Evolutionary conservation across 2,888 invertebrate species (phyloP).

Genomic region (Electrophaes corylata): DNA sequence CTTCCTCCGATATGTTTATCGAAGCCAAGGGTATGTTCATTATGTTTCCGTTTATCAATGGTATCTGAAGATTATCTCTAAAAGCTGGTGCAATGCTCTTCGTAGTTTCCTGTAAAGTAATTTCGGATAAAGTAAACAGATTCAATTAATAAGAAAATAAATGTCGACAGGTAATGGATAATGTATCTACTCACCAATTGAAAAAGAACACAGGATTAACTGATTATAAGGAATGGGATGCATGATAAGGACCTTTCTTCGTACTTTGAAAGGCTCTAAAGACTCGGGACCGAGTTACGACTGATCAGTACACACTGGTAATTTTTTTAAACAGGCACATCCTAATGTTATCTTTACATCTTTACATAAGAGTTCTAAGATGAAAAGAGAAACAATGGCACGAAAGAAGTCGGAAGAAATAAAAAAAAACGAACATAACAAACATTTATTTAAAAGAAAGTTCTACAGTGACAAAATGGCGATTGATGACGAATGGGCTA

Average conservation of each 20-base stretch:
- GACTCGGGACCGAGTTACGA: background rate
- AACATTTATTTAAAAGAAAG: conserved; percentile 57
- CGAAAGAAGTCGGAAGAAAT: conserved; percentile 25
- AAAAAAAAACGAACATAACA: conserved; percentile 60
- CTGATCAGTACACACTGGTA: background rate
- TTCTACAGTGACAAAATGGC: conserved; percentile 42
- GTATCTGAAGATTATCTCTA: conserved; percentile 91
- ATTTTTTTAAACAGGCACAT: background rate
- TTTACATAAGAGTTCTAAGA: background rate
- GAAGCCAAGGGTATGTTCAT: conserved; percentile 94
- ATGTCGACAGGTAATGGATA: conserved; percentile 26
- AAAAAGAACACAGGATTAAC: conserved; percentile 42
- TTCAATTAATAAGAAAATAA: conserved; percentile 30
- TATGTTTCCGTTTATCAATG: conserved; percentile 94
- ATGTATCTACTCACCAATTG: conserved; percentile 48
- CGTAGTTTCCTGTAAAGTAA: conserved; percentile 70
- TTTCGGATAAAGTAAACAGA: conserved; percentile 45
- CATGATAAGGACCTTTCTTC: background rate
- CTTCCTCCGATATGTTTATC: conserved; percentile 96
- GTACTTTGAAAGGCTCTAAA: background rate
- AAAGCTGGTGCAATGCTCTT: conserved; percentile 79
- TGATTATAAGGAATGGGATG: conserved; percentile 50
- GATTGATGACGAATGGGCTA: conserved; percentile 60
- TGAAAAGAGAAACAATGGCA: background rate
- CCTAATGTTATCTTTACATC: background rate